These are phyloP conservation scores for Toxostoma redivivum DNA, from an alignment of 2,113 vertebrate genomes.

Conservation along the genomic window DNA sequence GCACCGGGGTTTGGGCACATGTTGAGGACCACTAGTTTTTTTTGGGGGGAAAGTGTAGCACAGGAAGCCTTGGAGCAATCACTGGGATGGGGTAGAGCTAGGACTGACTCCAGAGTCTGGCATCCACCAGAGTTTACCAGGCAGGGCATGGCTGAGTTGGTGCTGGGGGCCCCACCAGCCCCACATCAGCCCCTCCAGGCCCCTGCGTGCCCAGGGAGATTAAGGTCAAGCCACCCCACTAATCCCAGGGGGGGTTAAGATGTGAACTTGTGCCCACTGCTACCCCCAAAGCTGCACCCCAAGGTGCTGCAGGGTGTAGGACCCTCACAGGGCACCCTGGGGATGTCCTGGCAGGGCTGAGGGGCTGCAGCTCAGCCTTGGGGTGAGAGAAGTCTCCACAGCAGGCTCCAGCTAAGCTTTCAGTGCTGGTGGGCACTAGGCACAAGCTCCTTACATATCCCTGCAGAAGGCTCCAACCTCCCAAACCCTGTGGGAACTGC, in stretches of 20 bases:
- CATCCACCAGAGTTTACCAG: not conserved
- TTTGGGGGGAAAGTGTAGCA: rapidly evolving
- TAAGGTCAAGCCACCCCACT: constrained; percentile 1
- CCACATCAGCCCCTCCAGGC: not conserved
- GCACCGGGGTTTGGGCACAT: rapidly evolving
- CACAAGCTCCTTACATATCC: not conserved
- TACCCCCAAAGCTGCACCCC: not conserved
- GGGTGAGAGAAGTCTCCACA: not conserved
- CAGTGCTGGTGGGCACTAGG: not conserved
- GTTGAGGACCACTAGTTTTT: not conserved
- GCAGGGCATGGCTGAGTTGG: rapidly evolving
- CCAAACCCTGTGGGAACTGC: not conserved
- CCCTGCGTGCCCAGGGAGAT: not conserved
- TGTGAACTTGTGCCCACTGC: not conserved
- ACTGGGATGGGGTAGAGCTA: not conserved
- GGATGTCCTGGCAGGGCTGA: not conserved
- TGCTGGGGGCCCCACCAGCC: not conserved
- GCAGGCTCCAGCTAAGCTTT: not conserved
- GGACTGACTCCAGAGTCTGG: not conserved
- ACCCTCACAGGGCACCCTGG: not conserved
- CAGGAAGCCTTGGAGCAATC: not conserved
- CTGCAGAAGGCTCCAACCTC: not conserved
- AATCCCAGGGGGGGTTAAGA: not conserved
- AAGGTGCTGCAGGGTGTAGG: rapidly evolving
- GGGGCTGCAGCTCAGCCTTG: not conserved